Conservation (phyloP, 2,888 invertebrate genomes). For the Trachelus iudaicus region DNA sequence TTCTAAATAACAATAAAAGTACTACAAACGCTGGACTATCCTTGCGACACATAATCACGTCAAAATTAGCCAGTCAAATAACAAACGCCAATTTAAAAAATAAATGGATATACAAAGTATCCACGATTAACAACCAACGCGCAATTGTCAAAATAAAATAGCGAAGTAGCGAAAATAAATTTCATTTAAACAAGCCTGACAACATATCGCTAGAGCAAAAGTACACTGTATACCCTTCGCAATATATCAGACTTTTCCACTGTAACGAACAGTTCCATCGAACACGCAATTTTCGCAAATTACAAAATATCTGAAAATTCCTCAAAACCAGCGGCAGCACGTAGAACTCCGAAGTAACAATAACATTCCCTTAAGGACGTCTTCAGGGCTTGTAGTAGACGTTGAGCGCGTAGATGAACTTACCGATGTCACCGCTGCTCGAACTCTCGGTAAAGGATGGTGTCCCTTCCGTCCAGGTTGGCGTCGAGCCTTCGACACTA, state of each 20-base stretch:
- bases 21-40: neutral
- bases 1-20: neutral
- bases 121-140: neutral
- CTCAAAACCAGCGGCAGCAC: neutral
- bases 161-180: neutral
- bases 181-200: neutral
- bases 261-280: neutral
- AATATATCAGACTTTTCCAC: neutral
- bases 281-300: neutral
- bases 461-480: constrained; percentile 99
- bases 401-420: constrained; percentile 64
- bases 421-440: constrained; percentile 89
- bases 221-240: neutral
- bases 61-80: neutral
- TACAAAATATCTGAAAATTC: neutral
- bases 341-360: neutral
- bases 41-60: neutral
- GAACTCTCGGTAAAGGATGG: constrained; percentile 98
- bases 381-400: constrained; percentile 49
- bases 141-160: neutral
- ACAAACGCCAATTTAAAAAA: neutral
- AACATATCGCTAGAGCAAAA: neutral
- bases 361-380: neutral
- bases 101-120: neutral
- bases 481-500: constrained; percentile 89